Evolutionary conservation across 1,140 invertebrate genomes (phyloP), one percentile per base, ranked within the genome.

Genomic region (Drosophila ogumai): DNA sequence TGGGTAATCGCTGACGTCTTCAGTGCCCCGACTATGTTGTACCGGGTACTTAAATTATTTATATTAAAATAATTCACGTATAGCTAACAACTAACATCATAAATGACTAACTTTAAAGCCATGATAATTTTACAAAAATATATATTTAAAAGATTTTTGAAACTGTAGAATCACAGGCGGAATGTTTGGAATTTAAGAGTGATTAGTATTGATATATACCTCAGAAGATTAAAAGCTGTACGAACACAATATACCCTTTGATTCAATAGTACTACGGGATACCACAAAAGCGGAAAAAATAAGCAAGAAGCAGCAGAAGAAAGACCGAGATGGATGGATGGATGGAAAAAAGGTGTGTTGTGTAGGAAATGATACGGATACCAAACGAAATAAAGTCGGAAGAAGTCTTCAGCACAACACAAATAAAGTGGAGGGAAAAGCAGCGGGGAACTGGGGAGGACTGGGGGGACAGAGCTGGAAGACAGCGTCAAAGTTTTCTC

Each of bases 401-500:
- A 88, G 82, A 88, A 88, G 41, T 79, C 82, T 79, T 85, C 67
- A 54, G 75, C 57, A n/a, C 41, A 47, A 71, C 41, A 56, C 55
- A 56, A 68, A 56, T 15, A 68, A 44, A 15, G 40, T 34, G 9
- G 44, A 22, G 66, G 28, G 17, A 68, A 46, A 28, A 32, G 17
- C 19, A 36, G 40, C 9, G 10, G 61, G 46, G 36, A 12, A 31
- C 9, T 10, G 9, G 34, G 54, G 25, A 28, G 25, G 1, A 6
- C 15, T 10, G 6, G 60, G 17, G 55, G 36, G 15, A 49, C 40
- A 40, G 25, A 44, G 12, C 25, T 25, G 65, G n/a, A 65, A 78
- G 54, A 75, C 59, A 79, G 58, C 66, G 66, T 68, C 78, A 81
- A 85, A 82, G 56, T 88, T 88, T 87, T 87, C 75, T 80, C 64